Evolutionary conservation across 2,113 vertebrate species (phyloP).

Genomic region (Eudyptes chrysolophus): DNA sequence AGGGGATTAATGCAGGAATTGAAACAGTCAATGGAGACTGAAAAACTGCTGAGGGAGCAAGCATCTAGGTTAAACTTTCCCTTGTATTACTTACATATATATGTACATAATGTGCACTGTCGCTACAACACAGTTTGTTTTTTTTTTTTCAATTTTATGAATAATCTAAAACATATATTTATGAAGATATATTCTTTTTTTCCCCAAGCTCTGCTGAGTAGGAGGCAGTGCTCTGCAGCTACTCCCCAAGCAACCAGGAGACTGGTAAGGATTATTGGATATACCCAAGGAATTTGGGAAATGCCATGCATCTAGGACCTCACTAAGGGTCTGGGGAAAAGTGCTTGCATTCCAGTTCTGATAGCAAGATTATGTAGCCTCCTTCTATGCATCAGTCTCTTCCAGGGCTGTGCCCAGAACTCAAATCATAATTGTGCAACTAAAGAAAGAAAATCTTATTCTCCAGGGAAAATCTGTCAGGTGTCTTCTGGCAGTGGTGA

Average conservation of each 20-base stretch:
- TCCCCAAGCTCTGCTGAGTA: neutral
- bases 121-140: neutral
- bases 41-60: neutral
- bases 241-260: neutral
- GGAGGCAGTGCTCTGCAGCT: neutral
- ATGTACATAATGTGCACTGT: neutral
- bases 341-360: neutral
- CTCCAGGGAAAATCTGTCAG: neutral
- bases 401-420: neutral
- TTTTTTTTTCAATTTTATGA: neutral
- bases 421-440: neutral
- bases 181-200: neutral
- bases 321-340: neutral
- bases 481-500: neutral
- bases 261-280: neutral
- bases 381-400: neutral
- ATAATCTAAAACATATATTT: neutral
- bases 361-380: neutral
- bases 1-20: neutral
- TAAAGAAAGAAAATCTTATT: neutral
- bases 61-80: neutral
- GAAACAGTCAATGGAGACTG: neutral
- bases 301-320: neutral
- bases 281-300: conserved; percentile 16
- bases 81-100: neutral